phyloP scores from a whole-genome alignment of 2,113 vertebrate species.

The Lamprotornis superbus region DNA sequence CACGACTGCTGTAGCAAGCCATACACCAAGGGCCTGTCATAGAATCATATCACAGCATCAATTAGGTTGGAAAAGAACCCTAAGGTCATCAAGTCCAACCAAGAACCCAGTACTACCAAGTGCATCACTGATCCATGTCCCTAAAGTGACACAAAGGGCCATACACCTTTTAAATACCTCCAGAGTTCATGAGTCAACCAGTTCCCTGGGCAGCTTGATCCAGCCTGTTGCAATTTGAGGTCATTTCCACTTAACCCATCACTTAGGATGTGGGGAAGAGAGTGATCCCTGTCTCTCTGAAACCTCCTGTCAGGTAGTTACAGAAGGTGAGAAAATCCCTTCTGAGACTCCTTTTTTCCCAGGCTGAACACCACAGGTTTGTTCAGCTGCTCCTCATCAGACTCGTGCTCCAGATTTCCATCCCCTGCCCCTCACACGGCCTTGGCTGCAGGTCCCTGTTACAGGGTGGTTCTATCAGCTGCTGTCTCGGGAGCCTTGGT shows the following conservation, averaged over 20 bases:
- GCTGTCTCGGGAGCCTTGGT: fast-evolving
- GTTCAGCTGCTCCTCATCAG: not conserved
- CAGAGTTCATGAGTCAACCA: not conserved
- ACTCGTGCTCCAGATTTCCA: not conserved
- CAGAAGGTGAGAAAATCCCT: not conserved
- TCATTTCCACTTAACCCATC: not conserved
- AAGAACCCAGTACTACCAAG: not conserved
- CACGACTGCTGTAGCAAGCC: not conserved
- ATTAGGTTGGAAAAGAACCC: not conserved
- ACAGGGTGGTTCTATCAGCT: not conserved
- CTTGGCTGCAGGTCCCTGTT: not conserved
- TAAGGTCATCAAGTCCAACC: not conserved
- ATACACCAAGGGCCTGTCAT: fast-evolving
- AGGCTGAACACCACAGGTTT: not conserved
- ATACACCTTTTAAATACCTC: not conserved
- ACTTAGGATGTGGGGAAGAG: not conserved
- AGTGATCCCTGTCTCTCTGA: not conserved
- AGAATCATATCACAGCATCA: not conserved
- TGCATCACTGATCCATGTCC: not conserved
- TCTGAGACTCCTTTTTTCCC: not conserved
- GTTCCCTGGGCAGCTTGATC: not conserved
- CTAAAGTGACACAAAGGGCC: not conserved
- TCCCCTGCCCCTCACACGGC: fast-evolving
- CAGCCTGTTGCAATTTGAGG: not conserved
- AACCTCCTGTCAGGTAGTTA: not conserved